Conservation (phyloP, 2,888 invertebrate species). For the Luperina testacea region DNA sequence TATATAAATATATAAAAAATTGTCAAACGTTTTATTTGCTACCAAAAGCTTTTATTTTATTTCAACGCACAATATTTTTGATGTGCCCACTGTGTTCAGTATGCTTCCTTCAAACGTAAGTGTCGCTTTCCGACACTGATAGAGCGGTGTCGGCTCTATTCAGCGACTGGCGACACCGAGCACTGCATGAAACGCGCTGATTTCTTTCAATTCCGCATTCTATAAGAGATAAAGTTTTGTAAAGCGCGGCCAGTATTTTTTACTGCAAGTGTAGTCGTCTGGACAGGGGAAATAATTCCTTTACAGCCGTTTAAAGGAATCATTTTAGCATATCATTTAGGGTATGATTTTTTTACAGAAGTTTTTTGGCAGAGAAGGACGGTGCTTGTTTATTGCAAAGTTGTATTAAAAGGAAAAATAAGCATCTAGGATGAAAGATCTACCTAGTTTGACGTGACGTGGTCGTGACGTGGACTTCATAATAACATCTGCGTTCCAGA, state of each 20-base stretch:
- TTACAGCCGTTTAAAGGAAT: constrained; percentile 2
- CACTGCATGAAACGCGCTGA: constrained; percentile 43
- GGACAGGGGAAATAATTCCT: constrained; percentile 19
- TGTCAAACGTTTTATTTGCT: neutral
- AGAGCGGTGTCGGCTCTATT: constrained; percentile 46
- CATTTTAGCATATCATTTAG: constrained; percentile 18
- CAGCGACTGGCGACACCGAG: constrained; percentile 26
- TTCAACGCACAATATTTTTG: neutral
- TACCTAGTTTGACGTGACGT: neutral
- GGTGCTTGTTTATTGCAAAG: neutral
- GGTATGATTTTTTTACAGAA: neutral
- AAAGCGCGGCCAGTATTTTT: constrained; percentile 47
- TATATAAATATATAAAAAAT: too few relatives aligned
- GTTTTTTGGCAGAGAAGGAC: neutral
- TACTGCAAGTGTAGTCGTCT: constrained; percentile 38
- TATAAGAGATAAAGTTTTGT: constrained; percentile 50
- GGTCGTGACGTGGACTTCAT: too few relatives aligned
- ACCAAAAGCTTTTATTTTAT: neutral
- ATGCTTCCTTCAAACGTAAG: constrained; percentile 1
- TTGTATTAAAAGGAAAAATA: neutral
- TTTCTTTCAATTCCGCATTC: constrained; percentile 61
- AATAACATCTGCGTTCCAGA: neutral
- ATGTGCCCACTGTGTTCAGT: neutral
- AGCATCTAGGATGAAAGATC: neutral
- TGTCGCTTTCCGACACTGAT: constrained; percentile 34